Conservation (phyloP, 2,113 vertebrate species). For the human region DNA sequence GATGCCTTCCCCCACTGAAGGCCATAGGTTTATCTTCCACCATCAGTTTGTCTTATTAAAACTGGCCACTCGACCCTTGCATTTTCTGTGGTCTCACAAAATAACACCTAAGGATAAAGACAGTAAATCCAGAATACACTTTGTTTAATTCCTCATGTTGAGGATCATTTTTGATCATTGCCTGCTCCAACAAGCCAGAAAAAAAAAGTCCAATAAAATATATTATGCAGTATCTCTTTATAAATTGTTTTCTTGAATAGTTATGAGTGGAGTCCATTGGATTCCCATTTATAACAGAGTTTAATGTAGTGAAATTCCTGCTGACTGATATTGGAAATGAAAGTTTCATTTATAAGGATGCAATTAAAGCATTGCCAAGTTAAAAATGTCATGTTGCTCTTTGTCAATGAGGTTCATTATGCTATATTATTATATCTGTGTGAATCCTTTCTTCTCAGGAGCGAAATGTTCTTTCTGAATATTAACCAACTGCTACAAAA, state of each 20-base stretch:
- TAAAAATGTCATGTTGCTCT: slow-evolving; percentile 57
- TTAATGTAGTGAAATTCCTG: slow-evolving; percentile 53
- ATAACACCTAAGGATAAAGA: neutral
- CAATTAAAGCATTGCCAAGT: slow-evolving; percentile 45
- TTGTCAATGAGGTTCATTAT: slow-evolving; percentile 50
- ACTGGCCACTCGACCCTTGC: neutral
- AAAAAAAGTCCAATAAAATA: neutral
- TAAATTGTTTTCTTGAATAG: slow-evolving; percentile 1
- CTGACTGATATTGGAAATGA: slow-evolving; percentile 16
- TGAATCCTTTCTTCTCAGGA: slow-evolving; percentile 45
- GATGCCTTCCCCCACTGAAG: neutral
- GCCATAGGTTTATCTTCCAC: neutral
- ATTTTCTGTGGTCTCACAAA: neutral
- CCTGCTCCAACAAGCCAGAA: neutral
- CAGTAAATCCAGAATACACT: neutral
- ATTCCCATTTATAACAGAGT: neutral
- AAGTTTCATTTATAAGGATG: slow-evolving; percentile 34
- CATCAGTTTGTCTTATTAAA: neutral
- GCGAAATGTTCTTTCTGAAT: slow-evolving; percentile 45
- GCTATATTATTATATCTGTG: slow-evolving; percentile 47
- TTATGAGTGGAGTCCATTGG: neutral
- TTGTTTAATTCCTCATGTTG: neutral
- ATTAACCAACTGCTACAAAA: slow-evolving; percentile 52
- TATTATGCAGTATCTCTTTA: neutral
- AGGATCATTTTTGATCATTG: neutral